phyloP scores from a whole-genome alignment of 2,888 invertebrate species.

The Coleophora deauratella region DNA sequence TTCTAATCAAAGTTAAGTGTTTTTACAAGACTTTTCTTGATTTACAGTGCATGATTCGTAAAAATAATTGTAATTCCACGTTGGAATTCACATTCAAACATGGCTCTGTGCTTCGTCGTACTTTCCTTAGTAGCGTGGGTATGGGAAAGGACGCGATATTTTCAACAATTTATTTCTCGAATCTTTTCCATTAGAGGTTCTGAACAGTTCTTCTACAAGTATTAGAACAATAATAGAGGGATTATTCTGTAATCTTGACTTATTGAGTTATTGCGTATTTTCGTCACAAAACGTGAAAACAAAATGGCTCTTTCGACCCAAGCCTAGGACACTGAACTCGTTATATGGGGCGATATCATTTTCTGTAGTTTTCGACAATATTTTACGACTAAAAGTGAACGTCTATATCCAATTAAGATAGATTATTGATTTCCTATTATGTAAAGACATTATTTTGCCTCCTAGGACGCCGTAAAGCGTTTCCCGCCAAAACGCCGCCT shows the following conservation, averaged over 20 bases:
- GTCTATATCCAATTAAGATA: conserved; percentile 18
- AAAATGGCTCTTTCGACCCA: conserved; percentile 73
- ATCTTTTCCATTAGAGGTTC: conserved; percentile 61
- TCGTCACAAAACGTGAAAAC: conserved; percentile 71
- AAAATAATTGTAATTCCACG: conserved; percentile 62
- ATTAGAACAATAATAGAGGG: conserved; percentile 52
- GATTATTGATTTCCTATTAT: conserved; percentile 16
- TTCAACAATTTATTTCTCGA: conserved; percentile 70
- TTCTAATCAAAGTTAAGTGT: conserved; percentile 46
- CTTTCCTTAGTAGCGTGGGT: conserved; percentile 71
- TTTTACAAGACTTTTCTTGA: conserved; percentile 44
- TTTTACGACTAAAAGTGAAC: conserved; percentile 18
- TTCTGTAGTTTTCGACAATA: conserved; percentile 32
- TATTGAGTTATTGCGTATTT: conserved; percentile 67
- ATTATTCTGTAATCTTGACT: conserved; percentile 64
- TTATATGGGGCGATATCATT: conserved; percentile 61
- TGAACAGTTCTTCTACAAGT: conserved; percentile 67
- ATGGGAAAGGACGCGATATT: conserved; percentile 62
- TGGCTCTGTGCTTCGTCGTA: conserved; percentile 69
- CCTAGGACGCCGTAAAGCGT: conserved; percentile 33
- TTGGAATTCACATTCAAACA: conserved; percentile 72
- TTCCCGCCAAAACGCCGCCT: conserved; percentile 73
- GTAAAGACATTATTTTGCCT: conserved; percentile 15
- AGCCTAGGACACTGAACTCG: conserved; percentile 70
- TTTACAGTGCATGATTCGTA: conserved; percentile 40